A percentile compares a stretch with the other conserved stretches of the same genome.
Conservation (phyloP, 2,888 invertebrate genomes). For the Tetanocera ferruginea region DNA sequence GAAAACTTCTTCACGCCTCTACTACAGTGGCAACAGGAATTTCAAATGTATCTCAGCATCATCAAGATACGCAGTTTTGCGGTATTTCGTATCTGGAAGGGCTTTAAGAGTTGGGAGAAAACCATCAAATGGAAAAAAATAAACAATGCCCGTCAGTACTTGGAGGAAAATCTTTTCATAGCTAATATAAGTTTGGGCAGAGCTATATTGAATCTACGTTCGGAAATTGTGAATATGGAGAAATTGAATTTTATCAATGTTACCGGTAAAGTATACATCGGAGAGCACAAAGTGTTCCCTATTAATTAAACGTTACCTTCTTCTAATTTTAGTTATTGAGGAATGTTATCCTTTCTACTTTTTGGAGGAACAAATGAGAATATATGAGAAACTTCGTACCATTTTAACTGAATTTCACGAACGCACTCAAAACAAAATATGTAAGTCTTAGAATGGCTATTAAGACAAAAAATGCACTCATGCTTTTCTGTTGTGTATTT, state of each 20-base stretch:
- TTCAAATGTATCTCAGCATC: conserved; percentile 83
- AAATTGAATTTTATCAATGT: conserved; percentile 76
- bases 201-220: conserved; percentile 79
- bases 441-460: conserved; percentile 63
- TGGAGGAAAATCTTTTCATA: conserved; percentile 81
- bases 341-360: conserved; percentile 77
- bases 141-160: conserved; percentile 72
- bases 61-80: conserved; percentile 80
- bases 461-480: neutral
- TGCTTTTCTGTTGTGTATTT: neutral
- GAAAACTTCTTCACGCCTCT: conserved; percentile 86
- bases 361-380: conserved; percentile 75
- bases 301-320: neutral
- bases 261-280: conserved; percentile 56
- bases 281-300: neutral
- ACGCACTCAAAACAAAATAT: conserved; percentile 74
- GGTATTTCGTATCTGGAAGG: conserved; percentile 82
- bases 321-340: conserved; percentile 65
- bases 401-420: conserved; percentile 71
- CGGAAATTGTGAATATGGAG: conserved; percentile 77
- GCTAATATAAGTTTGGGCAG: conserved; percentile 80
- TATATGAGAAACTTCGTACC: conserved; percentile 62
- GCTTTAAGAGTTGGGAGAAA: conserved; percentile 85
- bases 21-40: conserved; percentile 85
- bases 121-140: conserved; percentile 80